Evolutionary conservation across 2,797 vertebrate genomes (phyloP), one percentile per base, ranked within the genome.

Genomic region (Amazonetta brasiliensis): DNA sequence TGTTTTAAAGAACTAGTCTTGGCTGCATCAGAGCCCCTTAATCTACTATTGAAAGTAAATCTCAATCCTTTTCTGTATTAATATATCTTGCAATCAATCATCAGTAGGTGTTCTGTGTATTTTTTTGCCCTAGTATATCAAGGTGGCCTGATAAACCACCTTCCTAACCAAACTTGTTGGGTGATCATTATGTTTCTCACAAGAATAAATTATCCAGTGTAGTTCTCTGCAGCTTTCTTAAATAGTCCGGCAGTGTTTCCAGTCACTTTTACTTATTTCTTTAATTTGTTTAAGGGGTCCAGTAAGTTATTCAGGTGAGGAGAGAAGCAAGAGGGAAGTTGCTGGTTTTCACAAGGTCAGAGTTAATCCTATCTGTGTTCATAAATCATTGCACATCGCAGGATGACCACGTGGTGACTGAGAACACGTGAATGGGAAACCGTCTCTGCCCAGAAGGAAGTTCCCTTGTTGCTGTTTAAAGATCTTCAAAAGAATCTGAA

Each of bases 11-110:
- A 98, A 97, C 94, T 96, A 89, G 97, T 97, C 96, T 95, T 75
- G 78, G 96, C 96, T 97, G 96, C 91, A 90, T 94, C 94, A 94
- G 95, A 97, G 96, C 95, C 95, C 97, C 97, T 98, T 98, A 98
- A 98, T 98, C 97, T 97, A 97, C 97, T 94, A 95, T 94, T 83
- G 93, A 97, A 98, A 98, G 97, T 97, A 98, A 98, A 98, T 98
- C 98, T 98, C 97, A 97, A 97, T 98, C 97, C 97, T 98, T 98
- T 98, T 98, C 98, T 77, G 86, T 97, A 97, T 97, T 98, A 98
- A 98, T 98, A 98, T 97, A 97, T 95, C 78, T 71, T 89, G 96
- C 97, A 98, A 98, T 98, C 98, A 98, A 98, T 98, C 98, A 98
- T 97, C 92, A 83, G 44, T 74, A 96, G 97, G 97, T 94, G 90